A percentile compares a stretch with the other conserved stretches of the same genome.
Conservation (phyloP, 2,888 invertebrate genomes). For the Pristionchus exspectatus region DNA sequence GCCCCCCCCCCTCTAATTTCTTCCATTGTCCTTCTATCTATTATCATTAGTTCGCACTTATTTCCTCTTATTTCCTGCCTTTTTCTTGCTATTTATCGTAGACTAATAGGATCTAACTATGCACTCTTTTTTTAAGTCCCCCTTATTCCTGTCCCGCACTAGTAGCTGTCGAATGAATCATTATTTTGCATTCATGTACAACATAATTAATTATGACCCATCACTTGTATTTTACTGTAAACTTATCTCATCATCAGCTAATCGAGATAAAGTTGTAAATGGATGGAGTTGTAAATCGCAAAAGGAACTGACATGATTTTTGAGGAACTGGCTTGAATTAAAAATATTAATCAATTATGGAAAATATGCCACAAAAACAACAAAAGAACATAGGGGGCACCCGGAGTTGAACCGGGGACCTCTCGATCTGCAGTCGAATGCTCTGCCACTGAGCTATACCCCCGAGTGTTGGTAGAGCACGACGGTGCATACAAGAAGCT, state of each 20-base stretch:
- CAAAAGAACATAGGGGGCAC: conserved; percentile 60
- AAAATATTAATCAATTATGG: too few relatives aligned
- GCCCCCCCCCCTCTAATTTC: too few relatives aligned
- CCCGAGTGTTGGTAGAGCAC: conserved; percentile 36
- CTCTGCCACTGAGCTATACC: conserved; percentile 74
- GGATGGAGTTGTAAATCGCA: too few relatives aligned
- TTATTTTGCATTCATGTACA: too few relatives aligned
- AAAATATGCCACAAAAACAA: background rate
- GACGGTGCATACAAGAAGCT: too few relatives aligned
- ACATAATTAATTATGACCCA: background rate
- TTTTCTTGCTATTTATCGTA: background rate
- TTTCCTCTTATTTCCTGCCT: background rate
- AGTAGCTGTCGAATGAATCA: background rate
- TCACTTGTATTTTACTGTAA: background rate
- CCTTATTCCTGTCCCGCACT: background rate
- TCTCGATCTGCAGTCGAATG: conserved; percentile 75
- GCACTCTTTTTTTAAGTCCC: background rate
- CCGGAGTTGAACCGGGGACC: conserved; percentile 73
- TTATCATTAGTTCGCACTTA: background rate
- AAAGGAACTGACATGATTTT: too few relatives aligned
- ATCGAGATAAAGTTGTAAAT: too few relatives aligned
- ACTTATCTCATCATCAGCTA: too few relatives aligned
- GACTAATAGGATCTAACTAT: background rate
- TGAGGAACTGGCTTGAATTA: too few relatives aligned
- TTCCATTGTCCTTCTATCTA: too few relatives aligned